Conservation (phyloP, 2,113 vertebrate genomes). For the Suricata suricatta region DNA sequence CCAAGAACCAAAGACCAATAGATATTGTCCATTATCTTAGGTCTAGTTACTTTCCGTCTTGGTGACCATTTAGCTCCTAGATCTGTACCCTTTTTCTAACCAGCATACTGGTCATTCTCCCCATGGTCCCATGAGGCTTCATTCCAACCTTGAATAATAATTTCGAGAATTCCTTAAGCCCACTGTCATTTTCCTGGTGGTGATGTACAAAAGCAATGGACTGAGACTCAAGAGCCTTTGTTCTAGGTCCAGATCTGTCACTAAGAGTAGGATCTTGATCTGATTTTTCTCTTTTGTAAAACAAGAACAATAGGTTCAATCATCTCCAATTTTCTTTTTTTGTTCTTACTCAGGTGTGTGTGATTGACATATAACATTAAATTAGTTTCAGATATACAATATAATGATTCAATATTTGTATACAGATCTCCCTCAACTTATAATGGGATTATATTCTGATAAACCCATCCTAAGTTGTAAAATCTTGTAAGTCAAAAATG, state of each 20-base stretch:
- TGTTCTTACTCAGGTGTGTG: background rate
- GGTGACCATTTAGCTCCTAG: background rate
- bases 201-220: background rate
- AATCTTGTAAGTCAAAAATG: background rate
- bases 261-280: background rate
- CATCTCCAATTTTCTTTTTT: background rate
- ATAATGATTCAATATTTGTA: background rate
- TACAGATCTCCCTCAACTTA: background rate
- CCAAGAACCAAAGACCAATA: background rate
- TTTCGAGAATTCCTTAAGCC: background rate
- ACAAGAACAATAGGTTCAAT: background rate
- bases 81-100: background rate
- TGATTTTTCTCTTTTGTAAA: background rate
- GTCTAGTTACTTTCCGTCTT: background rate
- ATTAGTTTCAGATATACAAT: background rate
- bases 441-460: background rate
- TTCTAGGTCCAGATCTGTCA: background rate
- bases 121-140: background rate
- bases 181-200: background rate
- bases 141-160: background rate
- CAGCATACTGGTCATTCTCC: background rate
- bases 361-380: background rate
- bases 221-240: background rate
- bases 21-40: background rate
- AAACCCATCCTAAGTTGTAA: background rate